Evolutionary conservation across 2,888 invertebrate genomes (phyloP).

Genomic region (Scaptomyza polygonia): DNA sequence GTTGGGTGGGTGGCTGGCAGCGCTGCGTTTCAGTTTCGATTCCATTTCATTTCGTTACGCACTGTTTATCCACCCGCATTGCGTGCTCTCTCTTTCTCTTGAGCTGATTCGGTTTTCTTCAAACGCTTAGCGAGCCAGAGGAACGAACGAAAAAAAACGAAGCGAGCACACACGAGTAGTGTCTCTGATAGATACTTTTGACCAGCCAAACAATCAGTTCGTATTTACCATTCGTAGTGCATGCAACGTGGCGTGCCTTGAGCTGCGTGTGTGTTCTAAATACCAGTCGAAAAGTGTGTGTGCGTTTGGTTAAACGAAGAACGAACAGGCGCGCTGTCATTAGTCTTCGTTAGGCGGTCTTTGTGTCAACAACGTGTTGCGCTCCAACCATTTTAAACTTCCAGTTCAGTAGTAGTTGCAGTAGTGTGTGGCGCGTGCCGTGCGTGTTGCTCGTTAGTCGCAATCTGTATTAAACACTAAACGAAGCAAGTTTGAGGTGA

Average conservation of each 20-base stretch:
- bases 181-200: slow-evolving; percentile 5
- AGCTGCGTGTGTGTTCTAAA: not conserved
- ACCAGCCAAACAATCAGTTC: slow-evolving; percentile 52
- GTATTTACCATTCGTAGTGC: slow-evolving; percentile 48
- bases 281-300: not conserved
- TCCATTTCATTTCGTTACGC: slow-evolving; percentile 18
- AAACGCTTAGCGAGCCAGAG: slow-evolving; percentile 26
- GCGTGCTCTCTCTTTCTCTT: slow-evolving; percentile 8
- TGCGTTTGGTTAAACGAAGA: slow-evolving; percentile 4
- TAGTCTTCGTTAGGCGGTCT: slow-evolving; percentile 82
- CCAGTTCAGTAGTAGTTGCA: not conserved
- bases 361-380: slow-evolving; percentile 84
- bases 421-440: slow-evolving; percentile 19
- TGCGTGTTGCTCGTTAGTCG: slow-evolving; percentile 47
- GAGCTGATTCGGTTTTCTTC: not conserved
- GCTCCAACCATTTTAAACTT: slow-evolving; percentile 33
- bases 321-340: slow-evolving; percentile 56
- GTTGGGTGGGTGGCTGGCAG: slow-evolving; percentile 8
- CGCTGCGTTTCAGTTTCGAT: slow-evolving; percentile 11
- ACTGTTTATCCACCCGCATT: not conserved
- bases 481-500: slow-evolving; percentile 13
- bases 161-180: slow-evolving; percentile 1
- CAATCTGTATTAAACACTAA: slow-evolving; percentile 19
- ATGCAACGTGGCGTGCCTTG: slow-evolving; percentile 31
- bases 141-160: not conserved